Base-by-base conservation (phyloP, 2,888 invertebrate genomes). In the Chrysolina haemoptera region DNA sequence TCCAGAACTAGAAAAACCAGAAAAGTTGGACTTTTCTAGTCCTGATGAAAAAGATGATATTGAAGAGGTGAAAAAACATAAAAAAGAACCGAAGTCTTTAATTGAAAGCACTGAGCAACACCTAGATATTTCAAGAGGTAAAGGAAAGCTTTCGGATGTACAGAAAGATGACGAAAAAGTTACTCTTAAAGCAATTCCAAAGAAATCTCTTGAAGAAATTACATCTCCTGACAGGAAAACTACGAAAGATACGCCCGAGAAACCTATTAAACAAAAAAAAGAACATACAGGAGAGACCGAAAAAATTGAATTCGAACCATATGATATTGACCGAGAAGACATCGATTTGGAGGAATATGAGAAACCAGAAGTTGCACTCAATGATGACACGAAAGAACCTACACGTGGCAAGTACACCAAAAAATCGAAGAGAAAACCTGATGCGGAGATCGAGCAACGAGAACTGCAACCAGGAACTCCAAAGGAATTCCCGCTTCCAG, bases 21-120 rank as follows among this genome's bases (percentile, higher is more conserved):
- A 89, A 67, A 85, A 87, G 11, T 85, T 89, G 1, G 89, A 89
- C 76, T 79, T 84, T n/a, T 88, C 88, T 79, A 82, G 88, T n/a
- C 87, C 88, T 87, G 73, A 66, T 81, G 55, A 84, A 84, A 72
- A 84, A 82, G 68, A 82, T 82, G 74, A 73, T 79, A 79, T 70
- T 75, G 78, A 70, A 76, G 74, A 59, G 68, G 71, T 55, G 71
- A 70, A 5, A 81, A 81, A 64, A 75, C 70, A 64, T 9, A 62
- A 16, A 71, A 74, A 66, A 73, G 73, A 27, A 76, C 76, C 81
- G 11, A 81, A 80, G 74, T 82, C 78, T 70, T 78, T 77, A 14
- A 76, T 16, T 6, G 62, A 74, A 43, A 70, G 68, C 12, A 75
- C 77, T 70, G 76, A 78, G 67, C 70, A 65, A 64, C 84, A 55